Evolutionary conservation across 2,113 vertebrate species (phyloP).

Genomic region (Oncorhynchus clarkii): DNA sequence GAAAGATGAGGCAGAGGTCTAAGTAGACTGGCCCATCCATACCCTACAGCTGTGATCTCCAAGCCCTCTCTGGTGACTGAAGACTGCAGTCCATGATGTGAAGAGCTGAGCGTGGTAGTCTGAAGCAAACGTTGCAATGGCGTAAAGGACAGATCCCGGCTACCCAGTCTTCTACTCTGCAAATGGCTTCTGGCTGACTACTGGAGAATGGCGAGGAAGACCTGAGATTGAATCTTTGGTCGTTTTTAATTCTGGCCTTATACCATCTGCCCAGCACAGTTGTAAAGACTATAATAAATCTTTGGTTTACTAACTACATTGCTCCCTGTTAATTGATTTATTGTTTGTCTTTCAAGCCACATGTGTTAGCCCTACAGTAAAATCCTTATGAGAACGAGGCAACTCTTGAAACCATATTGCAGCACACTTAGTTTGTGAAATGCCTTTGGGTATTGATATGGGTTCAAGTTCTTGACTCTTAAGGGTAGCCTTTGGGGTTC

Average conservation of each 20-base stretch:
- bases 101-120: neutral
- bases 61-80: slow-evolving; percentile 10
- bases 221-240: neutral
- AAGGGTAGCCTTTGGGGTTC: too few species aligned
- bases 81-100: too few species aligned
- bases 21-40: slow-evolving; percentile 72
- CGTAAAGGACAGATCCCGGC: neutral
- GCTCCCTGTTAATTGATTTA: neutral
- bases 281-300: slow-evolving; percentile 45
- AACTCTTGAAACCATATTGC: too few species aligned
- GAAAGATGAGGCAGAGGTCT: slow-evolving; percentile 97
- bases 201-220: slow-evolving; percentile 24
- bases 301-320: slow-evolving; percentile 35
- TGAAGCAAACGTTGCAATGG: neutral
- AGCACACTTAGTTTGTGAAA: too few species aligned
- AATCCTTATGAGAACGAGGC: too few species aligned
- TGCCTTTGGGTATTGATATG: too few species aligned
- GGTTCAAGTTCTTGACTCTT: too few species aligned
- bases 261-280: slow-evolving; percentile 29
- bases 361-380: too few species aligned
- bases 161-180: neutral
- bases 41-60: slow-evolving; percentile 46
- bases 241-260: slow-evolving; percentile 5
- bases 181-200: slow-evolving; percentile 1
- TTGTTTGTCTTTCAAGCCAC: too few species aligned